A percentile compares a stretch with the other conserved stretches of the same genome.
These are phyloP conservation scores for Lamellibrachia luymesi DNA, from an alignment of 1,140 invertebrate genomes.

Conservation along the genomic window DNA sequence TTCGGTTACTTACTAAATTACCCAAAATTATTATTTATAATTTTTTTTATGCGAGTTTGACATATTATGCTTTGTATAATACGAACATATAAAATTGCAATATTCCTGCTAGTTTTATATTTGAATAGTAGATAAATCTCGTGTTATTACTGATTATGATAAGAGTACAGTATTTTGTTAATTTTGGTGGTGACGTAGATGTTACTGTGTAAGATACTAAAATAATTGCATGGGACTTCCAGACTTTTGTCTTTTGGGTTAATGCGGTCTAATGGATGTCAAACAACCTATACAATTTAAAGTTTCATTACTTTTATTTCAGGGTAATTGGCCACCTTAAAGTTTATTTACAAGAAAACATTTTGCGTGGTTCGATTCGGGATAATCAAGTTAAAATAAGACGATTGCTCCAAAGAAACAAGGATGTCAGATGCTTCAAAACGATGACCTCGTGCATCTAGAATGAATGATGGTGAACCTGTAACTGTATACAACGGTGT, in stretches of 20 bases:
- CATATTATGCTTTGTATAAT: too few species aligned
- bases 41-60: too few species aligned
- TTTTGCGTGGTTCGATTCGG: neutral
- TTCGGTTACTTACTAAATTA: too few species aligned
- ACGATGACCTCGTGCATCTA: neutral
- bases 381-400: neutral
- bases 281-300: neutral
- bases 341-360: neutral
- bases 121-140: too few species aligned
- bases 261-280: neutral
- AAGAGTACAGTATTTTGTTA: too few species aligned
- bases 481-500: too few species aligned
- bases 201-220: neutral
- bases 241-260: neutral
- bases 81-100: too few species aligned
- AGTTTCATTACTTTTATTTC: too few species aligned
- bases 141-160: too few species aligned
- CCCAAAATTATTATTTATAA: too few species aligned
- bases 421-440: neutral
- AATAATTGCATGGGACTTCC: neutral
- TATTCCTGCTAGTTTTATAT: too few species aligned
- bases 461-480: neutral
- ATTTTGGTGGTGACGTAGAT: neutral
- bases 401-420: neutral
- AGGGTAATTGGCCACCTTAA: neutral